These are phyloP conservation scores for Andricus curvator DNA, from an alignment of 2,888 invertebrate species.

Conservation along the genomic window DNA sequence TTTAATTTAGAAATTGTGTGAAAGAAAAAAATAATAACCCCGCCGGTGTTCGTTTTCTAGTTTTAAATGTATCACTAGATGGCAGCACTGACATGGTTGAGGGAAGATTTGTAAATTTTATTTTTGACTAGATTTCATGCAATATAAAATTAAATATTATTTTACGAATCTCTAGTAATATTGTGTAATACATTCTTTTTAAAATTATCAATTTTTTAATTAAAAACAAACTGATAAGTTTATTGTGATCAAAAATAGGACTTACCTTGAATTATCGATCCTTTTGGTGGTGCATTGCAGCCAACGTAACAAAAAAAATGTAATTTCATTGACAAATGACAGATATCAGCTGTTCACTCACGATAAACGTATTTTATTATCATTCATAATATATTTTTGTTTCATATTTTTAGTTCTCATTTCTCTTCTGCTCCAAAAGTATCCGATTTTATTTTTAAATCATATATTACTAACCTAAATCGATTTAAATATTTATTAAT, in stretches of 20 bases:
- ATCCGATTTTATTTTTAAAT: too few species aligned
- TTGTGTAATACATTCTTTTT: background rate
- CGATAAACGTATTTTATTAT: too few species aligned
- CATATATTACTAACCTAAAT: too few species aligned
- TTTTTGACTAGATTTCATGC: background rate
- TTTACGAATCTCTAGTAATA: too few species aligned
- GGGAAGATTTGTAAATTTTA: background rate
- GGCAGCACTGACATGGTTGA: background rate
- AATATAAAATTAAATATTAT: background rate
- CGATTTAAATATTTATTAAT: too few species aligned
- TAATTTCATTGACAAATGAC: too few species aligned
- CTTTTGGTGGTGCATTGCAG: background rate
- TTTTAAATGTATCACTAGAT: background rate
- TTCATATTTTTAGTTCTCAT: too few species aligned
- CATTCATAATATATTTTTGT: too few species aligned
- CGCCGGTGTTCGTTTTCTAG: background rate
- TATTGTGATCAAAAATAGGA: background rate
- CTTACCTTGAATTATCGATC: background rate
- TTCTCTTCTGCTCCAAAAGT: too few species aligned
- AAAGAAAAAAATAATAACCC: too few species aligned
- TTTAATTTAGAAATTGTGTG: too few species aligned
- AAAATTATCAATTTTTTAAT: background rate
- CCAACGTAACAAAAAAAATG: background rate
- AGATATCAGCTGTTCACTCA: too few species aligned
- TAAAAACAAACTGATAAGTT: background rate